phyloP scores from a whole-genome alignment of 2,113 vertebrate genomes.

The Sapayoa aenigma region DNA sequence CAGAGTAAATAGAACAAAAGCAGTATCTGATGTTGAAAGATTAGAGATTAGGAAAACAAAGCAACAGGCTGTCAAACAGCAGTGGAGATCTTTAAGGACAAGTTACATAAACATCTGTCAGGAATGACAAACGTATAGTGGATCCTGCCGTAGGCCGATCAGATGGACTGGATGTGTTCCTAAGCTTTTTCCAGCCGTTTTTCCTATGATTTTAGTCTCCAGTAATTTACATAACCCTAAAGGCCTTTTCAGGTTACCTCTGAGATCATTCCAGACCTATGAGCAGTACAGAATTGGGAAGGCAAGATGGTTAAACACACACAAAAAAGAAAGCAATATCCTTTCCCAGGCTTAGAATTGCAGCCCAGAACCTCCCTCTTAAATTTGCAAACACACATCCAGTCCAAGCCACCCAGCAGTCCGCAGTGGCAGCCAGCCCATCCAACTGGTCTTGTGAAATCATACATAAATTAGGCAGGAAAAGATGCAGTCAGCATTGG shows the following conservation, averaged over 20 bases:
- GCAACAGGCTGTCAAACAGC: background rate
- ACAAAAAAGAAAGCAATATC: background rate
- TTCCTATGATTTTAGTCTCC: background rate
- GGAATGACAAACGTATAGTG: slow-evolving; percentile 25
- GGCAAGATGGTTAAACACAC: background rate
- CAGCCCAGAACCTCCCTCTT: slow-evolving; percentile 33
- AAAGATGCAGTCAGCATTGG: background rate
- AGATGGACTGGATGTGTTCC: slow-evolving; percentile 8
- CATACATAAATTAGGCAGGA: background rate
- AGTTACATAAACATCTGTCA: slow-evolving; percentile 48
- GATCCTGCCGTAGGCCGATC: background rate
- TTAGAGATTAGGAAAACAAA: background rate
- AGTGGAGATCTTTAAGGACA: slow-evolving; percentile 13
- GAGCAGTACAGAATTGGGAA: background rate
- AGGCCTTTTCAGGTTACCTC: slow-evolving; percentile 56
- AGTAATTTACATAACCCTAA: slow-evolving; percentile 38
- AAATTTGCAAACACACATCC: background rate
- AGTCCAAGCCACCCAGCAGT: slow-evolving; percentile 32
- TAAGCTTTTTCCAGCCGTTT: background rate
- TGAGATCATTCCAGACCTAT: slow-evolving; percentile 43
- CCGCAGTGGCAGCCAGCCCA: background rate
- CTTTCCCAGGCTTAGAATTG: slow-evolving; percentile 22
- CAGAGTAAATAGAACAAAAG: background rate
- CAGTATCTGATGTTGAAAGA: background rate
- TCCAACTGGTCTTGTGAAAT: background rate